These are phyloP conservation scores for Pyrrhia umbra DNA, from an alignment of 2,888 invertebrate species.

Conservation along the genomic window DNA sequence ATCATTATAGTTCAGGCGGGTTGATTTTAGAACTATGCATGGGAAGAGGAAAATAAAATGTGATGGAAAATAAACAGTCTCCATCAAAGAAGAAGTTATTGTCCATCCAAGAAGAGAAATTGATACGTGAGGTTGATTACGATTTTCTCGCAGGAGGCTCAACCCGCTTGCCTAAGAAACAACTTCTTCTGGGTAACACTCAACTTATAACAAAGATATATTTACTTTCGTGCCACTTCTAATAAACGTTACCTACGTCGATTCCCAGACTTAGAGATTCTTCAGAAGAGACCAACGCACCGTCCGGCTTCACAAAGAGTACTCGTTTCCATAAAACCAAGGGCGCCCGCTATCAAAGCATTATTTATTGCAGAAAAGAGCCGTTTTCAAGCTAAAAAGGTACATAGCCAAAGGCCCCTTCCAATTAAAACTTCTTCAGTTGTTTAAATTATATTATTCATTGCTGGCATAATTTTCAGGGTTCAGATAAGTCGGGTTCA, in stretches of 20 bases:
- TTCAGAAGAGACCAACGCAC: constrained; percentile 70
- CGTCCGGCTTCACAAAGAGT: constrained; percentile 77
- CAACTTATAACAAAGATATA: constrained; percentile 13
- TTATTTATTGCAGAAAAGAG: constrained; percentile 81
- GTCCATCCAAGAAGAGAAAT: constrained; percentile 83
- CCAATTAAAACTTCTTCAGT: background rate
- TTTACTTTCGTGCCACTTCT: constrained; percentile 5
- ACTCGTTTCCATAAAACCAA: constrained; percentile 80
- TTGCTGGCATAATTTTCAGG: constrained; percentile 67
- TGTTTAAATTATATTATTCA: background rate
- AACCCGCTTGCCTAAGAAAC: constrained; percentile 69
- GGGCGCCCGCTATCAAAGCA: constrained; percentile 79
- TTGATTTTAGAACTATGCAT: constrained; percentile 81
- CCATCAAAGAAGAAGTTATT: constrained; percentile 83
- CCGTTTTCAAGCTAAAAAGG: constrained; percentile 77
- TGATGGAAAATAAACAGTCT: constrained; percentile 87
- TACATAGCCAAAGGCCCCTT: constrained; percentile 40
- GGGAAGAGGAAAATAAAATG: constrained; percentile 85
- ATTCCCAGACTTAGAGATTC: constrained; percentile 78
- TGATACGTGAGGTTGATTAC: constrained; percentile 79
- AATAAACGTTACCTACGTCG: constrained; percentile 16
- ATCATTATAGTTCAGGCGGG: constrained; percentile 63
- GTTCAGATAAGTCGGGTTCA: constrained; percentile 77
- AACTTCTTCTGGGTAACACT: constrained; percentile 73
- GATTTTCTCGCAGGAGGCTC: constrained; percentile 70